Percentiles rank a stretch among this genome's conserved stretches.
Conservation (phyloP, 2,888 invertebrate genomes). For the Invenusta paracnida region DNA sequence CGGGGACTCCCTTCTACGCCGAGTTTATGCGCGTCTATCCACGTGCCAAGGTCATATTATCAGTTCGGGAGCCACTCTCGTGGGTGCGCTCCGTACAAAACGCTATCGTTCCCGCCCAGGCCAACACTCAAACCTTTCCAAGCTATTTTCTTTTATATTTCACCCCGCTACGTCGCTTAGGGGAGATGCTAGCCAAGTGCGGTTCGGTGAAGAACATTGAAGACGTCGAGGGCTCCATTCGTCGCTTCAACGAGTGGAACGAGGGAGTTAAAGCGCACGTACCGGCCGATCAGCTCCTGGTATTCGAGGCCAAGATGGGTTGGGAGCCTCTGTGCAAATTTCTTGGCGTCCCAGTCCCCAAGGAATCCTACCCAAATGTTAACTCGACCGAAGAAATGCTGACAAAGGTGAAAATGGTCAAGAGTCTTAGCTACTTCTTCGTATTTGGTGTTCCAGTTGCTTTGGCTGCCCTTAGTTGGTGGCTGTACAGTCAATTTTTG, state of each 20-base stretch:
- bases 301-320: conserved; percentile 39
- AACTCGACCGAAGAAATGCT: conserved; percentile 37
- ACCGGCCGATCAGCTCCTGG: conserved; percentile 37
- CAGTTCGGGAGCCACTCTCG: conserved; percentile 31
- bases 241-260: conserved; percentile 2
- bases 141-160: not conserved
- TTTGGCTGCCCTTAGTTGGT: too few relatives aligned
- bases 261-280: conserved; percentile 34
- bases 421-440: too few relatives aligned
- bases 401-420: too few relatives aligned
- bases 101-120: too few relatives aligned
- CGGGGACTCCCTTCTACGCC: conserved; percentile 33
- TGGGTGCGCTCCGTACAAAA: conserved; percentile 33
- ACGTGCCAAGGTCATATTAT: conserved; percentile 41
- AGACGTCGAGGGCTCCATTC: not conserved
- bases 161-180: not conserved
- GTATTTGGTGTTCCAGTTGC: too few relatives aligned
- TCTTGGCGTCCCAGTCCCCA: conserved; percentile 19
- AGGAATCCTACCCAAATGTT: conserved; percentile 34
- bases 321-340: conserved; percentile 43
- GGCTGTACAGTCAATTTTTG: too few relatives aligned
- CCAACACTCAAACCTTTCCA: too few relatives aligned
- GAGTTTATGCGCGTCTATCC: conserved; percentile 43
- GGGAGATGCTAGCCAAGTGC: not conserved
- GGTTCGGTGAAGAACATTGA: too few relatives aligned